Percentiles rank a stretch among this genome's conserved stretches.
These are phyloP conservation scores for Diprion similis DNA, from an alignment of 1,140 invertebrate species.

Conservation along the genomic window DNA sequence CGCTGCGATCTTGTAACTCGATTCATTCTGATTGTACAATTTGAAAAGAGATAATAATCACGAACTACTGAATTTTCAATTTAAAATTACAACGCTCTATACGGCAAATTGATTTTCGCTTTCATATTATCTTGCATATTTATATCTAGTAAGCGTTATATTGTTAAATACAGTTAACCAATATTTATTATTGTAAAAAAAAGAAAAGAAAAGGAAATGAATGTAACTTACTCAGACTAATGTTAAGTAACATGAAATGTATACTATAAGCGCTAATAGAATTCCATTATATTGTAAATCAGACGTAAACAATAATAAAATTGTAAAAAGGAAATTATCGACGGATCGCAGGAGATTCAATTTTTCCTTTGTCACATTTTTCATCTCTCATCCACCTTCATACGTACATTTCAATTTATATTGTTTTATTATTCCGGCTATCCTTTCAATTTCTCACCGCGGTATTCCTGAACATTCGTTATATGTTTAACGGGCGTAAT, in stretches of 20 bases:
- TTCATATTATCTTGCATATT: neutral
- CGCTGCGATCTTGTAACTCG: neutral
- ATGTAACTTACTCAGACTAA: neutral
- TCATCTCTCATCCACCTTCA: too few species aligned
- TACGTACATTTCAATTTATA: too few species aligned
- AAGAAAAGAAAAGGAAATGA: neutral
- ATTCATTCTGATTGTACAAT: neutral
- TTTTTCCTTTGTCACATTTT: too few species aligned
- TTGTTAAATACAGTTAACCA: neutral
- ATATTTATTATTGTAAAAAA: neutral
- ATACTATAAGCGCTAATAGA: conserved; percentile 1
- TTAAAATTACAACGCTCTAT: neutral
- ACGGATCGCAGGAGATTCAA: too few species aligned
- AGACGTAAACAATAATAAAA: neutral
- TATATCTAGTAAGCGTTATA: neutral
- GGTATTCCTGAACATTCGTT: too few species aligned
- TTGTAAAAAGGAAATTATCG: neutral
- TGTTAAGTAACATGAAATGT: conserved; percentile 1
- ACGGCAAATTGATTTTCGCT: conserved; percentile 1
- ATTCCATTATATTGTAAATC: neutral
- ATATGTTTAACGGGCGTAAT: too few species aligned
- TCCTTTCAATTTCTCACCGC: too few species aligned
- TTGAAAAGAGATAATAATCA: too few species aligned
- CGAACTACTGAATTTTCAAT: neutral
- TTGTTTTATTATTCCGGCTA: too few species aligned